These are phyloP conservation scores for Nannoperca obscura DNA, from an alignment of 2,797 vertebrate genomes.

Conservation along the genomic window DNA sequence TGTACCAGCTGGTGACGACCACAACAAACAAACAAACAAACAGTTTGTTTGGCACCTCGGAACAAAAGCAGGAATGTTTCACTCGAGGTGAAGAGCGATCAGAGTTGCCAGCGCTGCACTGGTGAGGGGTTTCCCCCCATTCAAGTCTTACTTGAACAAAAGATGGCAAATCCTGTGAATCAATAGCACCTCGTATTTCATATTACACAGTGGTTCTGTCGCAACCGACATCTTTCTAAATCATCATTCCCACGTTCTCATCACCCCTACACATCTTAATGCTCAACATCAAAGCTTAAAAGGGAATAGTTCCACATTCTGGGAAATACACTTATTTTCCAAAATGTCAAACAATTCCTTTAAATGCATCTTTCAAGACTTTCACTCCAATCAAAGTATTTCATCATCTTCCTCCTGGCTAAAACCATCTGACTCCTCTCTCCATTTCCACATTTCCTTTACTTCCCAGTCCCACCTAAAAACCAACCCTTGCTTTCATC, in stretches of 20 bases:
- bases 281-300: conserved; percentile 2
- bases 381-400: conserved; percentile 5
- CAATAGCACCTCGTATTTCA: conserved; percentile 46
- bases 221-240: conserved; percentile 16
- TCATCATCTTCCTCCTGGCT: conserved; percentile 20
- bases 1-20: conserved; percentile 67
- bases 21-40: conserved; percentile 47
- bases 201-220: conserved; percentile 28
- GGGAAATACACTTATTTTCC: neutral
- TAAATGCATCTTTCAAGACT: neutral
- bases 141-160: conserved; percentile 28
- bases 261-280: conserved; percentile 31
- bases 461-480: conserved; percentile 46
- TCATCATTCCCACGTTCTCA: conserved; percentile 34
- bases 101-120: conserved; percentile 24
- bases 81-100: conserved; percentile 37
- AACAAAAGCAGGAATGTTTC: conserved; percentile 64
- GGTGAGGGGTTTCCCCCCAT: conserved; percentile 9
- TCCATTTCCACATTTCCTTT: neutral
- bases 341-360: neutral
- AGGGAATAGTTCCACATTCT: neutral
- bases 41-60: conserved; percentile 70
- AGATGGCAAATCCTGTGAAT: conserved; percentile 29
- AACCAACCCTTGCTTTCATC: conserved; percentile 20
- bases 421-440: conserved; percentile 37